These are phyloP conservation scores for Peromyscus eremicus DNA, from an alignment of 2,797 vertebrate species.

Conservation along the genomic window DNA sequence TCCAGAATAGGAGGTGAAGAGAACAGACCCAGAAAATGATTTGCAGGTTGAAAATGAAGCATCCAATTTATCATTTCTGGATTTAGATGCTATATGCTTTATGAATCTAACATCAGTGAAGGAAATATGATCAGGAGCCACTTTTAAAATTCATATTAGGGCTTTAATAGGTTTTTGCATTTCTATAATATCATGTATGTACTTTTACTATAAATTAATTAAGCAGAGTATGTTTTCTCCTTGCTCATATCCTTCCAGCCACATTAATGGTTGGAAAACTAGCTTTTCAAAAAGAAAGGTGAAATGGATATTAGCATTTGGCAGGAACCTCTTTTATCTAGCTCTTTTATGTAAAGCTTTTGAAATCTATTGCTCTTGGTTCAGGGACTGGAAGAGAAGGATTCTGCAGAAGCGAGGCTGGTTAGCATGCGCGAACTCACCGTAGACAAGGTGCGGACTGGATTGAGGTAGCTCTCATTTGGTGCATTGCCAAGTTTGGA, in stretches of 20 bases:
- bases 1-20: constrained; percentile 14
- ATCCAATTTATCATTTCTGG: constrained; percentile 39
- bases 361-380: constrained; percentile 74
- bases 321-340: constrained; percentile 61
- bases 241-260: constrained; percentile 51
- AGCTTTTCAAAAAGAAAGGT: constrained; percentile 52
- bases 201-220: constrained; percentile 80
- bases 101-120: constrained; percentile 3
- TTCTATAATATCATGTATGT: constrained; percentile 55
- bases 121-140: background rate
- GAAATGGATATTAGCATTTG: constrained; percentile 84
- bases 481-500: constrained; percentile 87
- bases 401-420: constrained; percentile 65
- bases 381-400: constrained; percentile 60
- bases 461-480: constrained; percentile 91
- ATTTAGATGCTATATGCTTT: background rate
- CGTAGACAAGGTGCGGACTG: constrained; percentile 86
- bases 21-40: constrained; percentile 74
- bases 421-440: constrained; percentile 83
- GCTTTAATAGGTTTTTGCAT: constrained; percentile 69
- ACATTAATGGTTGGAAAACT: constrained; percentile 23
- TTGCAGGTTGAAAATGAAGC: constrained; percentile 77
- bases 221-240: constrained; percentile 80
- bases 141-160: constrained; percentile 24
- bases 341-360: constrained; percentile 77